Base-by-base conservation (phyloP, 2,888 invertebrate genomes). In the Epinotia bilunana region DNA sequence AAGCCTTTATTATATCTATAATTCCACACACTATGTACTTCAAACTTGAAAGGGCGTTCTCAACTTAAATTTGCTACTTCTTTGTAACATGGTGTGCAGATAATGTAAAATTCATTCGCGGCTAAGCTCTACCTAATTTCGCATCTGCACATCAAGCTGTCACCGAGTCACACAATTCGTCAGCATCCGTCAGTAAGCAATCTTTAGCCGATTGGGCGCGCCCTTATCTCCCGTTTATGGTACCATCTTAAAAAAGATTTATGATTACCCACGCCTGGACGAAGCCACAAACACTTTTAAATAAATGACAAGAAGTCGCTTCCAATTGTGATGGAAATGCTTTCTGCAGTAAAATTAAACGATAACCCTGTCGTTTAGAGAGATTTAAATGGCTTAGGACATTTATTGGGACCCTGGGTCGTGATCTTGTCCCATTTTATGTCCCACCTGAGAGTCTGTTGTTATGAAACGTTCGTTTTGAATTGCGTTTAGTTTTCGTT, bases 331-430 rank as follows among this genome's bases (percentile, higher is more conserved):
- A 94, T 93, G 92, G 93, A 93, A 93, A 93, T 92, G 90, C 90
- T 92, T 91, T 92, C 91, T 93, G 93, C 93, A 93, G 93, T 94
- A 93, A 93, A 94, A 93, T 93, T 92, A 93, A 93, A 94, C 93
- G 91, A 93, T 93, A 93, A 93, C 90, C 86, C 90, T 84, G 90
- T 88, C 92, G 91, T 92, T 93, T 92, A 91, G 92, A 87, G 90
- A 89, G 91, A 91, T 93, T 93, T 92, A 92, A 93, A 90, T 90
- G 88, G 91, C 88, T 91, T 88, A 91, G 88, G 82, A 80, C 77
- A 80, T 90, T 93, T 93, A 93, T 93, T 89, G 90, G 87, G 80
- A 83, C 88, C 86, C 83, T 79, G 78, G 85, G 82, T 85, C 86
- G 84, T 82, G 86, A 86, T 88, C 86, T 81, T 83, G 77, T 80